Evolutionary conservation across 2,113 vertebrate species (phyloP).

Genomic region (Meriones unguiculatus): DNA sequence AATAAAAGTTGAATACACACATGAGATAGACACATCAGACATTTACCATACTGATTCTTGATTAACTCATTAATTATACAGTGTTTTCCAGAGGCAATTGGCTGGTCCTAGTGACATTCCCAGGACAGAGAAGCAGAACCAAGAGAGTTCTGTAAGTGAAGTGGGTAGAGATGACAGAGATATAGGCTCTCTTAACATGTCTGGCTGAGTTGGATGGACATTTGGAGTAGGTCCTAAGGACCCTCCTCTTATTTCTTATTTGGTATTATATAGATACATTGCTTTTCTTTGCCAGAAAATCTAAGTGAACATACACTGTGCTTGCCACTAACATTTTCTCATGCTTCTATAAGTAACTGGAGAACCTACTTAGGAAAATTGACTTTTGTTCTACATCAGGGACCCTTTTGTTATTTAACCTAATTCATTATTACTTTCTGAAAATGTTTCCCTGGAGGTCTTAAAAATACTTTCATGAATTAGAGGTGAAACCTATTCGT

Average conservation of each 20-base stretch:
- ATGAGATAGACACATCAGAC: not conserved
- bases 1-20: too few relatives aligned
- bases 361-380: not conserved
- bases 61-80: not conserved
- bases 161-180: not conserved
- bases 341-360: not conserved
- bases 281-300: not conserved
- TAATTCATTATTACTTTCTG: not conserved
- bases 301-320: not conserved
- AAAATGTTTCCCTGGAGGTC: not conserved
- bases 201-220: not conserved
- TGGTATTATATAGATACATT: not conserved
- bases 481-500: too few relatives aligned
- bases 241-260: not conserved
- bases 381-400: not conserved
- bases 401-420: not conserved
- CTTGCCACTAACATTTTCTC: not conserved
- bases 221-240: not conserved
- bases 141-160: not conserved
- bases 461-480: not conserved
- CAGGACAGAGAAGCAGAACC: not conserved
- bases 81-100: not conserved
- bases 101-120: not conserved
- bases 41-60: not conserved
- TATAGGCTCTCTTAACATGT: not conserved